phyloP scores from a whole-genome alignment of 64 coral and sea anemone genomes.

The Montipora capricornis region DNA sequence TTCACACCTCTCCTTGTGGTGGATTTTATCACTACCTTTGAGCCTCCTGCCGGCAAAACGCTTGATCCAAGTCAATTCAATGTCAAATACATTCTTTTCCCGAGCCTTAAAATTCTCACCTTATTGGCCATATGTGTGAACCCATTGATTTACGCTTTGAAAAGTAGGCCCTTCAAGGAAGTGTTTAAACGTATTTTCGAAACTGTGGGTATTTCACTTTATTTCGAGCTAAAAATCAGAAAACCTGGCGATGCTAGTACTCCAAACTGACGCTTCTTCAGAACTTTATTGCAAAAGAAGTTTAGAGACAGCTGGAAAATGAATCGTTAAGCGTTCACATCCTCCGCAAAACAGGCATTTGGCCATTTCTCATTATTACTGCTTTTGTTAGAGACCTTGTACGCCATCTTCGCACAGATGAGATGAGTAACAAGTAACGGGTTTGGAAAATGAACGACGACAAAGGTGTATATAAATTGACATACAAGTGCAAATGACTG shows the following conservation, averaged over 20 bases:
- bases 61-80: background rate
- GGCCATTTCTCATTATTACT: too few species aligned
- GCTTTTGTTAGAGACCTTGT: too few species aligned
- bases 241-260: background rate
- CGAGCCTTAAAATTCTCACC: slow-evolving; percentile 19
- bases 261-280: background rate
- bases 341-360: too few species aligned
- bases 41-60: background rate
- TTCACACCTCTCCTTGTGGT: slow-evolving; percentile 17
- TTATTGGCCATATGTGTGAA: slow-evolving; percentile 20
- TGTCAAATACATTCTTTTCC: slow-evolving; percentile 25
- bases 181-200: background rate
- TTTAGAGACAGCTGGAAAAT: too few species aligned
- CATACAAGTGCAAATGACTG: too few species aligned
- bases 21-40: background rate
- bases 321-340: too few species aligned
- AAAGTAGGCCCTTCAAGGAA: slow-evolving; percentile 28
- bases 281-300: too few species aligned
- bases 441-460: too few species aligned
- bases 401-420: too few species aligned
- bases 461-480: too few species aligned
- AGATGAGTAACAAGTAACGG: too few species aligned
- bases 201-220: background rate
- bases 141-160: slow-evolving; percentile 40
- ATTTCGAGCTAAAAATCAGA: background rate